These are phyloP conservation scores for Lycaena phlaeas DNA, from an alignment of 2,888 invertebrate species.

Conservation along the genomic window DNA sequence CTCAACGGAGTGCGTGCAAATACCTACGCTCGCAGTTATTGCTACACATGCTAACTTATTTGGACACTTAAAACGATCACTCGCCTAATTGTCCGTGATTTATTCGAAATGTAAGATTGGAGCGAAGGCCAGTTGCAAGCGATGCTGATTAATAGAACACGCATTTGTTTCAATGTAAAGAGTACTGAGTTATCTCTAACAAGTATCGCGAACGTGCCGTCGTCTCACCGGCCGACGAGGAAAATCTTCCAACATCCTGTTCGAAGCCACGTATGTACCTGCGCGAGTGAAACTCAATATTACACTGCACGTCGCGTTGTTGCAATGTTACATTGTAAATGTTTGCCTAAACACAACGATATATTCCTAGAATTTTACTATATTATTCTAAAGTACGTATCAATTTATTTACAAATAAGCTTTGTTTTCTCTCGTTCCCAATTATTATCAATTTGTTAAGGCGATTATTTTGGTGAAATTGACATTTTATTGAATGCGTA, in stretches of 20 bases:
- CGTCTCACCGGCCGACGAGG: slow-evolving; percentile 36
- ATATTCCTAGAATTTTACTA: background rate
- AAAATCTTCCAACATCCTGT: slow-evolving; percentile 55
- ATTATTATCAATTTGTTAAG: too few species aligned
- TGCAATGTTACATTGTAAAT: background rate
- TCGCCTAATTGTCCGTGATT: slow-evolving; percentile 20
- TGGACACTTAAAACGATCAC: slow-evolving; percentile 8
- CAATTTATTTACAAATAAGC: too few species aligned
- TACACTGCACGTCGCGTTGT: background rate
- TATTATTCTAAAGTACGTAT: too few species aligned
- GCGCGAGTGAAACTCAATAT: slow-evolving; percentile 19
- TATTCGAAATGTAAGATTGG: slow-evolving; percentile 17
- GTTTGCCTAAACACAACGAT: background rate
- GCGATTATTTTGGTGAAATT: too few species aligned
- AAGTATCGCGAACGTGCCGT: slow-evolving; percentile 19
- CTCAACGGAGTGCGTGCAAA: slow-evolving; percentile 7
- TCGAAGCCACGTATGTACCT: slow-evolving; percentile 38
- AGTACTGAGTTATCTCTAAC: slow-evolving; percentile 12
- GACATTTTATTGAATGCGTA: too few species aligned
- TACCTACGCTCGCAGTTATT: slow-evolving; percentile 13
- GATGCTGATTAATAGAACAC: slow-evolving; percentile 16
- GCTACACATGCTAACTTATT: slow-evolving; percentile 21
- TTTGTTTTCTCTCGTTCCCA: too few species aligned
- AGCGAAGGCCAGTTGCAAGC: slow-evolving; percentile 20
- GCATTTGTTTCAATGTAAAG: slow-evolving; percentile 16